A percentile compares a stretch with the other conserved stretches of the same genome.
Conservation (phyloP, 2,888 invertebrate species). For the Amiota mariae region DNA sequence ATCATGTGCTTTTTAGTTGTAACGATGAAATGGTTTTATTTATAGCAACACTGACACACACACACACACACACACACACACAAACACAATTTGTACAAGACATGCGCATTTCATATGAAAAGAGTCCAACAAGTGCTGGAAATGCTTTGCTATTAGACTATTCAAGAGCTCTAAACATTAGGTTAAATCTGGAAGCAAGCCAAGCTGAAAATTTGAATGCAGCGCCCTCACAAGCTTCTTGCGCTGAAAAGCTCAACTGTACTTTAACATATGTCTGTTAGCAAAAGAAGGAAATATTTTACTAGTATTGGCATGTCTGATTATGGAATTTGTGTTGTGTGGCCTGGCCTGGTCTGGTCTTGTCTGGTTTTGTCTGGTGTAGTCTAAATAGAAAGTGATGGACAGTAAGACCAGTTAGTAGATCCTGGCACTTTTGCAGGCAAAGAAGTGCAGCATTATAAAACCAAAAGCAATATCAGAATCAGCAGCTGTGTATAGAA, state of each 20-base stretch:
- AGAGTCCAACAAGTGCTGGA: slow-evolving; percentile 68
- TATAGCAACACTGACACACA: too few relatives aligned
- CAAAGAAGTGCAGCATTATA: slow-evolving; percentile 43
- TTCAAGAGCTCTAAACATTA: slow-evolving; percentile 37
- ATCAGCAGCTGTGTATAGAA: slow-evolving; percentile 24
- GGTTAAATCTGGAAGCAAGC: slow-evolving; percentile 38
- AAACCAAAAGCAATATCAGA: slow-evolving; percentile 14
- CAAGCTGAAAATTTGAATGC: neutral
- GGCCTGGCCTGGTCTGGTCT: neutral
- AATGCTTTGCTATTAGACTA: slow-evolving; percentile 43
- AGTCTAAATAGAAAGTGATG: too few relatives aligned
- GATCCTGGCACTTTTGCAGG: neutral
- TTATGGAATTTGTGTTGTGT: neutral
- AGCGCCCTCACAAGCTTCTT: neutral
- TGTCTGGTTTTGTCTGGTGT: too few relatives aligned
- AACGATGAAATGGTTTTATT: too few relatives aligned
- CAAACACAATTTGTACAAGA: slow-evolving; percentile 43
- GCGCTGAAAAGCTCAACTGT: too few relatives aligned
- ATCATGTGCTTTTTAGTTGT: too few relatives aligned
- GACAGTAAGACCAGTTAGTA: too few relatives aligned
- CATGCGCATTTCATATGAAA: slow-evolving; percentile 55
- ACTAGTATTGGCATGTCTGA: neutral
- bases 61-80: too few relatives aligned
- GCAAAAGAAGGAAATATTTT: neutral
- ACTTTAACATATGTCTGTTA: too few relatives aligned